Conservation (phyloP, 2,888 invertebrate genomes). For the Cactoblastis cactorum region DNA sequence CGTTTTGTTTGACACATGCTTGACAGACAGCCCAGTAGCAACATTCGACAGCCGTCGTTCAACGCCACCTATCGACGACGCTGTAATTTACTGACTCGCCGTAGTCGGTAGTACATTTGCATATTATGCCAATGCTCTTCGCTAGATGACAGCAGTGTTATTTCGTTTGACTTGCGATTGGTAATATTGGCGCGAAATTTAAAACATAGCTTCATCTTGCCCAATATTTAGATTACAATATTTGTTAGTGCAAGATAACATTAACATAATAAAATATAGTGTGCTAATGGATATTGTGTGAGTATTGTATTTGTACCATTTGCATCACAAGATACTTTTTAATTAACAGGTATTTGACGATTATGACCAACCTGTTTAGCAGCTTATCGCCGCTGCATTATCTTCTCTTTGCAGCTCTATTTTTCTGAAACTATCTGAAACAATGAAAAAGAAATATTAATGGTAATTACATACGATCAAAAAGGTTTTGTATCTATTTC, state of each 20-base stretch:
- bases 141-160: conserved; percentile 45
- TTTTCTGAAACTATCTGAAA: conserved; percentile 30
- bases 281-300: too few species aligned
- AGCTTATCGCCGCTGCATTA: conserved; percentile 75
- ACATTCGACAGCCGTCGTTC: conserved; percentile 32
- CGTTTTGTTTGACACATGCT: conserved; percentile 45
- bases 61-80: conserved; percentile 55
- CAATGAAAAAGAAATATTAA: conserved; percentile 23
- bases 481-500: too few species aligned
- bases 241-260: too few species aligned
- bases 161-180: not conserved
- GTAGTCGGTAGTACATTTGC: conserved; percentile 40
- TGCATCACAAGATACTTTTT: too few species aligned
- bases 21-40: conserved; percentile 34
- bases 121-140: conserved; percentile 34
- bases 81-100: conserved; percentile 20
- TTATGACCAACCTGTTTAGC: conserved; percentile 53
- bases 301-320: too few species aligned
- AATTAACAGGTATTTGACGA: too few species aligned
- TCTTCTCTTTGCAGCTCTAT: conserved; percentile 32
- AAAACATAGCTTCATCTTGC: not conserved
- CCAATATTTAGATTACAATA: too few species aligned
- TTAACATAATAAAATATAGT: too few species aligned
- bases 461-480: not conserved
- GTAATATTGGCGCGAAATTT: not conserved